phyloP scores from a whole-genome alignment of 2,888 invertebrate genomes.

The Lydus trimaculatus region DNA sequence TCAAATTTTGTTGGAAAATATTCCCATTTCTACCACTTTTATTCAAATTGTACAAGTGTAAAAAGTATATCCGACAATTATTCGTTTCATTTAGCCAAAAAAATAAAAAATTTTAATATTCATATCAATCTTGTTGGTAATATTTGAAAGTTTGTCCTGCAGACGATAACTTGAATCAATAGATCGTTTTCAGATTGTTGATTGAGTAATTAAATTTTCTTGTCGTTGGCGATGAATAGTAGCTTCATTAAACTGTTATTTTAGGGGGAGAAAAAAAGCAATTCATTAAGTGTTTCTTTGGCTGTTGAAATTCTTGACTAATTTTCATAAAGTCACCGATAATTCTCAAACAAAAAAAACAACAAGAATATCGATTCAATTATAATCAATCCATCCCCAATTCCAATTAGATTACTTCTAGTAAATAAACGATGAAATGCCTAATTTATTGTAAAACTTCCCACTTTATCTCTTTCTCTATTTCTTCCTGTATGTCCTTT shows the following conservation, averaged over 20 bases:
- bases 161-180: not conserved
- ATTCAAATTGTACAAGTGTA: not conserved
- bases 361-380: not conserved
- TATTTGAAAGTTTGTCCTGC: not conserved
- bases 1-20: not conserved
- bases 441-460: conserved; percentile 42
- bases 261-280: not conserved
- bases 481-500: conserved; percentile 26
- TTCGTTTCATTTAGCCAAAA: not conserved
- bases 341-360: not conserved
- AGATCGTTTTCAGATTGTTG: not conserved
- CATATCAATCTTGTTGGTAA: not conserved
- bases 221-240: not conserved
- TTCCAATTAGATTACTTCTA: not conserved
- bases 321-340: conserved; percentile 20
- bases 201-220: not conserved
- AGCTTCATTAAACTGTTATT: not conserved
- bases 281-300: conserved; percentile 3
- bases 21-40: not conserved
- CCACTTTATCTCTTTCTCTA: too few species aligned
- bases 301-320: conserved; percentile 31
- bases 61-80: not conserved
- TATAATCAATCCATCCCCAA: not conserved
- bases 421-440: conserved; percentile 33
- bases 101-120: not conserved